Evolutionary conservation across 2,888 invertebrate genomes (phyloP).

Genomic region (Eupelmus urozonus): DNA sequence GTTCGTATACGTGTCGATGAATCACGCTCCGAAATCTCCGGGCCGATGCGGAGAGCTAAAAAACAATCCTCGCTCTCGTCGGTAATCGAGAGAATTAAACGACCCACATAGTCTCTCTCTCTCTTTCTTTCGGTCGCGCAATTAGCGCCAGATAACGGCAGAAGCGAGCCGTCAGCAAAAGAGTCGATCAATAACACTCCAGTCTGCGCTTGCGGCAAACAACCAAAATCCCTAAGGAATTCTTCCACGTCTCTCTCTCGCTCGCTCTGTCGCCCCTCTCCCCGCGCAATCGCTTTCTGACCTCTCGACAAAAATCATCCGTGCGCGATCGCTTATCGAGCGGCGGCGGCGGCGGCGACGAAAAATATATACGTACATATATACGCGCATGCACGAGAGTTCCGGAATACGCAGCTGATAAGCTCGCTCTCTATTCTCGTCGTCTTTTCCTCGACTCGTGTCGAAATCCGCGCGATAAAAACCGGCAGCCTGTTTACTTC

Average conservation of each 20-base stretch:
- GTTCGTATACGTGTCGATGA: no score
- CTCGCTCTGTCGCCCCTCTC: no score
- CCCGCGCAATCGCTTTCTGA: no score
- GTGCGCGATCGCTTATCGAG: not conserved
- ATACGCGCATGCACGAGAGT: not conserved
- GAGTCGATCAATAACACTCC: no score
- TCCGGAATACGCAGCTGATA: constrained; percentile 19
- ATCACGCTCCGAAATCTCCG: no score
- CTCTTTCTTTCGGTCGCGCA: no score
- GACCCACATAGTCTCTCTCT: constrained; percentile 42
- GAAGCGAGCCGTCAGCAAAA: no score
- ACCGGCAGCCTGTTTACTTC: constrained; percentile 23
- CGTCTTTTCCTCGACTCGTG: constrained; percentile 37
- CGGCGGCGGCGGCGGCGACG: constrained; percentile 2
- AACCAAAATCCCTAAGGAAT: no score
- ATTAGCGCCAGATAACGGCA: no score
- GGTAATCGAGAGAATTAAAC: constrained; percentile 1
- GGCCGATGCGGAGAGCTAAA: not conserved
- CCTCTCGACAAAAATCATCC: not conserved
- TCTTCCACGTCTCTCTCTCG: constrained; percentile 1
- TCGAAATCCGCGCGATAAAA: constrained; percentile 44
- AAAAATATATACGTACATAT: not conserved
- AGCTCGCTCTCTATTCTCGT: not conserved
- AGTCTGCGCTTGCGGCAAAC: no score
- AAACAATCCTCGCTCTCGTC: not conserved